Percentiles rank a stretch among this genome's conserved stretches.
Conservation (phyloP, 2,113 vertebrate species). For the Zeus faber region DNA sequence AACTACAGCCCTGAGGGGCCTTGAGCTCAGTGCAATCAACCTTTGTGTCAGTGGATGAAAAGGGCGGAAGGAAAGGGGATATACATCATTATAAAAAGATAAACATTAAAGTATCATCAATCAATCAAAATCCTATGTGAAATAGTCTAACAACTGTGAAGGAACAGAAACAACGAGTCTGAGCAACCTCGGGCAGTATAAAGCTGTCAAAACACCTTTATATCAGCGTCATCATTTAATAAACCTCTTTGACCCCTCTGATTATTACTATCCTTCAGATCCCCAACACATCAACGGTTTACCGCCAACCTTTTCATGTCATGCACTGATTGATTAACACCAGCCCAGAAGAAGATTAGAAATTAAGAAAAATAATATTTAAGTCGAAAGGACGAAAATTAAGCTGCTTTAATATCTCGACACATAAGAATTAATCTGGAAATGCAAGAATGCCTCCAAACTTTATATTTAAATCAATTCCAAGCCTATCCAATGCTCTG, state of each 20-base stretch:
- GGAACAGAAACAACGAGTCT: background rate
- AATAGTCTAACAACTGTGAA: background rate
- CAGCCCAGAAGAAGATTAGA: too few relatives aligned
- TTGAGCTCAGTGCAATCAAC: background rate
- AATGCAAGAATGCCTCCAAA: too few relatives aligned
- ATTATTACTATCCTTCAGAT: background rate
- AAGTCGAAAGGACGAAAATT: too few relatives aligned
- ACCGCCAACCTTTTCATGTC: too few relatives aligned
- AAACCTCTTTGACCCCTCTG: background rate
- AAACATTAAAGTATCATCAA: background rate
- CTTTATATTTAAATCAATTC: too few relatives aligned
- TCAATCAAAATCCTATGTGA: background rate
- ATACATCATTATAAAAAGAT: background rate
- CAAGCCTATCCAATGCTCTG: too few relatives aligned
- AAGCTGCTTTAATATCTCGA: too few relatives aligned
- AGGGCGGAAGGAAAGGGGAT: background rate
- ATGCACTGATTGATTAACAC: too few relatives aligned
- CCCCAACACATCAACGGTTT: too few relatives aligned
- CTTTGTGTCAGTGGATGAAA: background rate
- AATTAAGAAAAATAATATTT: too few relatives aligned
- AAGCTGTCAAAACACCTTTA: background rate
- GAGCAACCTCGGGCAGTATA: background rate
- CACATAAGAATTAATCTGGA: too few relatives aligned
- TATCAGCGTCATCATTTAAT: background rate
- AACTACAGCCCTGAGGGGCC: background rate